These are phyloP conservation scores for Hemibates koningsi DNA, from an alignment of 2,113 vertebrate species.

Conservation along the genomic window DNA sequence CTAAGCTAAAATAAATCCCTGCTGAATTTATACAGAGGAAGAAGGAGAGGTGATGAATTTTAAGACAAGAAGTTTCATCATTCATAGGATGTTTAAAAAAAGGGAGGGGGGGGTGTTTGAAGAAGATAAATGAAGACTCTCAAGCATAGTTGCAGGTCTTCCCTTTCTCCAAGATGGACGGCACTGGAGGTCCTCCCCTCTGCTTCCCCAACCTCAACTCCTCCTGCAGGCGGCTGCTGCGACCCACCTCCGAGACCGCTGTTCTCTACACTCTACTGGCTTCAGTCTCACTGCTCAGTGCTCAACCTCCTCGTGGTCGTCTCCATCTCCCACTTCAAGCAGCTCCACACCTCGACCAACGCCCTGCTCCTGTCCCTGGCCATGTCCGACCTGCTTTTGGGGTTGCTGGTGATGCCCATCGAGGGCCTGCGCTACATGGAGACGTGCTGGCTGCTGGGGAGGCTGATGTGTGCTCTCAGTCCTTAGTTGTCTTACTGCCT, in stretches of 20 bases:
- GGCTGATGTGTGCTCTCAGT: background rate
- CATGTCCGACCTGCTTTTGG: background rate
- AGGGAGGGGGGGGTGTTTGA: background rate
- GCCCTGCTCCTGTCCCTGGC: background rate
- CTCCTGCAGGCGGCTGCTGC: background rate
- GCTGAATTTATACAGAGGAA: background rate
- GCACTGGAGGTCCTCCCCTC: background rate
- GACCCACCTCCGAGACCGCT: background rate
- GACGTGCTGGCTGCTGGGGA: background rate
- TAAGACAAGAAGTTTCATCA: background rate
- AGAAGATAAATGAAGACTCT: background rate
- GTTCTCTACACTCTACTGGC: background rate
- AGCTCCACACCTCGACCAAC: accelerated
- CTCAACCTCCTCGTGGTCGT: slow-evolving; percentile 19
- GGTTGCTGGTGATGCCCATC: slow-evolving; percentile 14
- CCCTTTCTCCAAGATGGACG: background rate
- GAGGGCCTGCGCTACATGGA: background rate
- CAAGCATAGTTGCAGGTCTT: no score
- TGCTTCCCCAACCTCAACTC: slow-evolving; percentile 30
- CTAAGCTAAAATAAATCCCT: background rate
- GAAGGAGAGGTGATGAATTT: background rate
- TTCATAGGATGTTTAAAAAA: background rate
- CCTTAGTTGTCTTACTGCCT: background rate
- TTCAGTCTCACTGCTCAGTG: background rate
- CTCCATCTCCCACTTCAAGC: background rate